Conservation (phyloP, 1,140 invertebrate species). For the Drosophila mojavensis region DNA sequence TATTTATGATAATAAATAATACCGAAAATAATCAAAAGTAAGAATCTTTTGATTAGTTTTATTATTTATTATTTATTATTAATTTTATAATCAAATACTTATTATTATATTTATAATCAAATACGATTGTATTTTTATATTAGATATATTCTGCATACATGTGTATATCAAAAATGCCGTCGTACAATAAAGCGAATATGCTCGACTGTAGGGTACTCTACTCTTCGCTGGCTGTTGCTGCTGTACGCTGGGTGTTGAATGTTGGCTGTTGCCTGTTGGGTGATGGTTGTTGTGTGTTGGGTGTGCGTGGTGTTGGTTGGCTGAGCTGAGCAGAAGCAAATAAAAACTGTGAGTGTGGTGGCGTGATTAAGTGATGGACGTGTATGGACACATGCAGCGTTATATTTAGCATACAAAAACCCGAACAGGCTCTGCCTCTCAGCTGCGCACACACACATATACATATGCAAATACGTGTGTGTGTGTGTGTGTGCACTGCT, state of each 20-base stretch:
- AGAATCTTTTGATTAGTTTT: too few species aligned
- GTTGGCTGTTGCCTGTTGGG: not conserved
- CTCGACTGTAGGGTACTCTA: not conserved
- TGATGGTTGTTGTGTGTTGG: not conserved
- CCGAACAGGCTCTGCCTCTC: conserved; percentile 32
- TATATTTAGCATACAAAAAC: conserved; percentile 78
- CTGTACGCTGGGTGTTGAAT: not conserved
- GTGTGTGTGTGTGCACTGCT: conserved; percentile 22
- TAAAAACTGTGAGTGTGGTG: conserved; percentile 50
- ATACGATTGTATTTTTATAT: too few species aligned
- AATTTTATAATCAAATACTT: too few species aligned
- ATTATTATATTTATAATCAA: too few species aligned
- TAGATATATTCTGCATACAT: too few species aligned
- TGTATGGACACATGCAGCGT: conserved; percentile 81
- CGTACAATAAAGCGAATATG: not conserved
- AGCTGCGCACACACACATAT: conserved; percentile 8
- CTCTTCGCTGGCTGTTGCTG: not conserved
- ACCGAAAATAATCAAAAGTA: too few species aligned
- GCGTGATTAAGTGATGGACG: conserved; percentile 82
- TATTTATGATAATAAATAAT: too few species aligned
- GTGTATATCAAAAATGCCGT: too few species aligned
- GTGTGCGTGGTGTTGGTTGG: too few species aligned
- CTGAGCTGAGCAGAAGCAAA: not conserved
- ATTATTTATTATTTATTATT: too few species aligned
- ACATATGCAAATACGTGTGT: conserved; percentile 35